Evolutionary conservation across 2,888 invertebrate species (phyloP).

Genomic region (Harpalus rubripes): DNA sequence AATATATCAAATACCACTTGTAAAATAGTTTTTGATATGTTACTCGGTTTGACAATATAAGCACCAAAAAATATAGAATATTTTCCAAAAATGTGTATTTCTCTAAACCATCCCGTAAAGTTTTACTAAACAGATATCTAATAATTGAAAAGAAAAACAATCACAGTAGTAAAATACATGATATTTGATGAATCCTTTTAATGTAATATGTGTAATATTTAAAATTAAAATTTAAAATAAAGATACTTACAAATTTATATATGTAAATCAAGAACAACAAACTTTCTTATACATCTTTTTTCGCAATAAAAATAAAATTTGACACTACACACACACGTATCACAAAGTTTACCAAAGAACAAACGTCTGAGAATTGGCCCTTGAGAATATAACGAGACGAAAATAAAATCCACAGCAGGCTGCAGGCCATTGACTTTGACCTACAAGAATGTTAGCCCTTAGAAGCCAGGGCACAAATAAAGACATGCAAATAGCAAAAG

Average conservation of each 20-base stretch:
- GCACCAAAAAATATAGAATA: too few relatives aligned
- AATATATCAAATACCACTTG: too few relatives aligned
- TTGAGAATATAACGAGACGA: neutral
- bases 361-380: neutral
- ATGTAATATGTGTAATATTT: too few relatives aligned
- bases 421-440: constrained; percentile 8
- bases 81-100: too few relatives aligned
- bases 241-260: neutral
- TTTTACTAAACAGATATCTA: too few relatives aligned
- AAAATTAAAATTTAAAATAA: too few relatives aligned
- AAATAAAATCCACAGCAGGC: constrained; percentile 8
- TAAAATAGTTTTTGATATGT: too few relatives aligned
- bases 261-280: neutral
- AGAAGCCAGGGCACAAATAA: constrained; percentile 9
- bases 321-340: neutral
- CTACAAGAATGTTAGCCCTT: constrained; percentile 2
- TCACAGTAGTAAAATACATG: too few relatives aligned
- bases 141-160: too few relatives aligned
- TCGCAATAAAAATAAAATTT: neutral
- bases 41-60: too few relatives aligned
- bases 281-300: neutral
- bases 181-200: too few relatives aligned
- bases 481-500: neutral
- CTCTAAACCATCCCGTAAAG: too few relatives aligned
- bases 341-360: neutral